phyloP scores from a whole-genome alignment of 2,888 invertebrate genomes.

The Oscheius sp. region DNA sequence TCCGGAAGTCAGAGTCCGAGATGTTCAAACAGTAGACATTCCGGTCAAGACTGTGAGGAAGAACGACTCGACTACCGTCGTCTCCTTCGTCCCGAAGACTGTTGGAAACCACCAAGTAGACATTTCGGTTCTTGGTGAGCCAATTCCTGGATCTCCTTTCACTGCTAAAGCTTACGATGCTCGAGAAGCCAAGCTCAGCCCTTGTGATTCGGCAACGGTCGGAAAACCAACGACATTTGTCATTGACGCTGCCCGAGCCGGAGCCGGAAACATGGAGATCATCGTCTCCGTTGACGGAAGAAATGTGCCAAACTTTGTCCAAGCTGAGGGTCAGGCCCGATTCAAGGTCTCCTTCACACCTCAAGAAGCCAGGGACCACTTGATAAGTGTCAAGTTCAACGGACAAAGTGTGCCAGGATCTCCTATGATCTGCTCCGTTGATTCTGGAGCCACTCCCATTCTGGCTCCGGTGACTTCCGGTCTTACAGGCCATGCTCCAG shows the following conservation, averaged over 20 bases:
- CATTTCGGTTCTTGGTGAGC: conserved; percentile 59
- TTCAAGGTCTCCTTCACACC: conserved; percentile 94
- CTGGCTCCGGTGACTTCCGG: conserved; percentile 36
- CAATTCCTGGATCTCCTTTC: conserved; percentile 74
- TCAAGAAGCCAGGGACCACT: conserved; percentile 90
- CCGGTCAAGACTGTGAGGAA: conserved; percentile 57
- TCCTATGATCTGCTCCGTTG: conserved; percentile 40
- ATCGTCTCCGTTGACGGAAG: conserved; percentile 95
- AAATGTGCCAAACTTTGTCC: conserved; percentile 95
- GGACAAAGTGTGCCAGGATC: conserved; percentile 74
- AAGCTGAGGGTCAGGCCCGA: conserved; percentile 90
- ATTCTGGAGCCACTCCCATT: conserved; percentile 40
- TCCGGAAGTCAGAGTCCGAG: conserved; percentile 61
- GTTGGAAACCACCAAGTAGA: conserved; percentile 78
- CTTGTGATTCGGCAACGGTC: conserved; percentile 84
- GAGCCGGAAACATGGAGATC: conserved; percentile 95
- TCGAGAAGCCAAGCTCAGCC: conserved; percentile 91
- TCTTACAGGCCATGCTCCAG: conserved; percentile 28
- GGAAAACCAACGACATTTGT: conserved; percentile 93
- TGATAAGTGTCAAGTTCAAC: conserved; percentile 86
- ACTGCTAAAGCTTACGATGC: conserved; percentile 81
- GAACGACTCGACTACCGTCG: conserved; percentile 70
- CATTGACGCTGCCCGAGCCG: conserved; percentile 82
- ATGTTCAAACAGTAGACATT: conserved; percentile 64
- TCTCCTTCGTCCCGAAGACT: conserved; percentile 83